Evolutionary conservation across 2,113 vertebrate genomes (phyloP).

Genomic region (Chiloscyllium plagiosum): DNA sequence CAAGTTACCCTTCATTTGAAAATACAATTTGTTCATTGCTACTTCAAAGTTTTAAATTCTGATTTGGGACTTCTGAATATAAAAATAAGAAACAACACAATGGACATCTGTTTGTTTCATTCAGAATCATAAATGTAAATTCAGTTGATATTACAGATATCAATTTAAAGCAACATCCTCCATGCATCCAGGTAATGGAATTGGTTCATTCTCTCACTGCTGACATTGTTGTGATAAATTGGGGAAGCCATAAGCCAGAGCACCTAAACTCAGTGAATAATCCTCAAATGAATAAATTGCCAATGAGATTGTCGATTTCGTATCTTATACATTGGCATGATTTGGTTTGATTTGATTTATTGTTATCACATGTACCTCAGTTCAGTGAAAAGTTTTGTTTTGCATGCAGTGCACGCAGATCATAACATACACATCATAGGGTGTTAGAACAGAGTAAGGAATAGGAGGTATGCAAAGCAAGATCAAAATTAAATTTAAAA

Average conservation of each 20-base stretch:
- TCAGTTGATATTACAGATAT: not conserved
- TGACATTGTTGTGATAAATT: not conserved
- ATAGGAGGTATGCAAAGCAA: no score
- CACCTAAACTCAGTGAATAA: not conserved
- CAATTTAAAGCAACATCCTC: not conserved
- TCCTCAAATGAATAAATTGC: not conserved
- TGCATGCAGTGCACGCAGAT: no score
- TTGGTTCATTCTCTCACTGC: not conserved
- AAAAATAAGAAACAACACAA: not conserved
- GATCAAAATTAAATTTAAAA: no score
- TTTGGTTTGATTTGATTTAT: no score
- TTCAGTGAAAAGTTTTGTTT: no score
- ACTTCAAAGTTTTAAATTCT: not conserved
- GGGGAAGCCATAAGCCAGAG: not conserved
- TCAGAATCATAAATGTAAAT: not conserved
- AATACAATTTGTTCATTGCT: not conserved
- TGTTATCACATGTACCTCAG: no score
- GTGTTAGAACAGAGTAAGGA: no score
- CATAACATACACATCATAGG: no score
- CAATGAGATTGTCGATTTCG: not conserved
- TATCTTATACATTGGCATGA: not conserved
- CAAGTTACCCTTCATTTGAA: not conserved
- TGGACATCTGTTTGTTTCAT: not conserved
- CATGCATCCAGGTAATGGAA: not conserved
- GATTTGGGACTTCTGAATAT: not conserved